Conservation (phyloP, 2,888 invertebrate genomes). For the Rhopalosiphum nymphaeae region DNA sequence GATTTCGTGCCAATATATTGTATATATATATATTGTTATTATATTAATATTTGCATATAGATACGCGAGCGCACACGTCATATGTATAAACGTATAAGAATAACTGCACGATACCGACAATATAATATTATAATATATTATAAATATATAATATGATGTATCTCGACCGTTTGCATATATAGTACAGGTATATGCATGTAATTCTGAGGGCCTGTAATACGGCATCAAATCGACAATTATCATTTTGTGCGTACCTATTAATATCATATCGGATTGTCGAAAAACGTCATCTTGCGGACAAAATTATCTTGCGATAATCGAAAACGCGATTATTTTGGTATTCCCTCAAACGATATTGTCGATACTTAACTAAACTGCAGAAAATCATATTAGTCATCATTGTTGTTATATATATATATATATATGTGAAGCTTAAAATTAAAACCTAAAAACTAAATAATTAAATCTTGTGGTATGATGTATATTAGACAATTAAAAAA, state of each 20-base stretch:
- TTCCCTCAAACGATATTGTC: not conserved
- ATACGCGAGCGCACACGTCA: not conserved
- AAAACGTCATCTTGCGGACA: not conserved
- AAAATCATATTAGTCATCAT: constrained; percentile 11
- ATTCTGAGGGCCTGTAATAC: not conserved
- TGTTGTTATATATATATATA: not conserved
- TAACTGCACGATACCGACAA: not conserved
- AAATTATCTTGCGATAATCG: not conserved
- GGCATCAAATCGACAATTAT: not conserved
- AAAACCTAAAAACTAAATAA: not conserved
- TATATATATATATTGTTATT: not conserved
- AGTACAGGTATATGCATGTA: not conserved
- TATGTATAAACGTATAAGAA: not conserved
- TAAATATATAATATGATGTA: not conserved
- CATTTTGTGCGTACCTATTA: no score
- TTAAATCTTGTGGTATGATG: not conserved
- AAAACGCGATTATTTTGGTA: not conserved
- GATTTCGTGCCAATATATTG: not conserved
- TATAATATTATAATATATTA: not conserved
- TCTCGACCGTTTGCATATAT: not conserved
- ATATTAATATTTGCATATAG: constrained; percentile 17
- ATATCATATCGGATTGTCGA: not conserved
- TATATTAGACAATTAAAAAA: constrained; percentile 8
- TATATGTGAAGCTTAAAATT: not conserved
- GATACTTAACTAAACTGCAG: not conserved